Conservation (phyloP, 2,888 invertebrate genomes). For the Mimas tiliae region DNA sequence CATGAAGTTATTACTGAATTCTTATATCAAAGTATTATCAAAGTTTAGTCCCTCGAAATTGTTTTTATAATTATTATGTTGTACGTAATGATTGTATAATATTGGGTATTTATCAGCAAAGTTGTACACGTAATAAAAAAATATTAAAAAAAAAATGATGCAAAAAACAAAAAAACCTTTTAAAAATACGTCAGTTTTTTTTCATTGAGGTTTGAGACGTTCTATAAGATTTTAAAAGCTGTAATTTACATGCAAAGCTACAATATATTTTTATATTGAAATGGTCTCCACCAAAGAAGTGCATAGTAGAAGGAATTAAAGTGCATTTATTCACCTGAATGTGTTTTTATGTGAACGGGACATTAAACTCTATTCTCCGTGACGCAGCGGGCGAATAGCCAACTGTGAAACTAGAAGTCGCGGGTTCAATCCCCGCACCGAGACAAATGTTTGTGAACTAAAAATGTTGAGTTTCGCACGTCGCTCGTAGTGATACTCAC, state of each 20-base stretch:
- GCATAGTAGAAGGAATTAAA: too few species aligned
- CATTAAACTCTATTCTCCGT: too few species aligned
- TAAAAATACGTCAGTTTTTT: not conserved
- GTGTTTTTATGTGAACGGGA: too few species aligned
- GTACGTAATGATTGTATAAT: not conserved
- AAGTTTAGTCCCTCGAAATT: constrained; percentile 17
- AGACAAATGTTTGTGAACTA: too few species aligned
- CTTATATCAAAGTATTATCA: constrained; percentile 15
- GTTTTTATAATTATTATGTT: not conserved
- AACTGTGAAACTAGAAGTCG: too few species aligned
- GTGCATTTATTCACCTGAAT: too few species aligned
- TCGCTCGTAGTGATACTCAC: too few species aligned
- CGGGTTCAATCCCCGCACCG: too few species aligned
- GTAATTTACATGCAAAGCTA: not conserved
- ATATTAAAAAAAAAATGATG: not conserved
- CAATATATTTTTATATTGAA: not conserved
- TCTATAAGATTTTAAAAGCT: not conserved
- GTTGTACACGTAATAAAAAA: not conserved
- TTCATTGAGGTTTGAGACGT: not conserved
- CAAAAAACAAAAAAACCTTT: not conserved
- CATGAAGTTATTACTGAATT: not conserved
- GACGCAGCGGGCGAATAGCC: too few species aligned
- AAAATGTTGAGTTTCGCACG: too few species aligned
- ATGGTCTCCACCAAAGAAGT: not conserved
- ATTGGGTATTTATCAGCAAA: not conserved